phyloP scores from a whole-genome alignment of 2,888 invertebrate species.

The Volucella bombylans region DNA sequence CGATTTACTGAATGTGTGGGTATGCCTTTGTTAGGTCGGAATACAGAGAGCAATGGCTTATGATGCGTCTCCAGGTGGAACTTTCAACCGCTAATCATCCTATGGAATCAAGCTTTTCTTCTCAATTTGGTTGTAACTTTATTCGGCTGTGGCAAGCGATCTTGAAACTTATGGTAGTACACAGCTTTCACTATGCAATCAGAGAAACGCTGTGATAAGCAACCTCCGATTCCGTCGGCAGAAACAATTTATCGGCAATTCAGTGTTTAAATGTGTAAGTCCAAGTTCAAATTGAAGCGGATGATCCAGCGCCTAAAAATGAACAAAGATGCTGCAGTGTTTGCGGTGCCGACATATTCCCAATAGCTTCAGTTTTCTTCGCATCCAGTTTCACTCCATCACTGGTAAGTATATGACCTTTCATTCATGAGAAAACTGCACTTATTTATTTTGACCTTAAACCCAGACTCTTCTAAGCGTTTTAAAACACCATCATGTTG shows the following conservation, averaged over 20 bases:
- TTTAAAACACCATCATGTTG: not conserved
- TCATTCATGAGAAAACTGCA: not conserved
- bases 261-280: conserved; percentile 32
- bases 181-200: too few relatives aligned
- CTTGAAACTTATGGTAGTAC: too few relatives aligned
- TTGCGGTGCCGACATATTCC: too few relatives aligned
- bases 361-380: too few relatives aligned
- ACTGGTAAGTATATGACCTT: too few relatives aligned
- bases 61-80: conserved; percentile 50
- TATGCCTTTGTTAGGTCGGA: conserved; percentile 36
- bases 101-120: conserved; percentile 32
- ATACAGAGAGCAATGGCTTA: conserved; percentile 45
- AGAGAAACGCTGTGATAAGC: too few relatives aligned
- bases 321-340: too few relatives aligned
- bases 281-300: not conserved
- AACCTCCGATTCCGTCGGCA: too few relatives aligned
- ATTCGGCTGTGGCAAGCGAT: conserved; percentile 75
- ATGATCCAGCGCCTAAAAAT: too few relatives aligned
- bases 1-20: conserved; percentile 45
- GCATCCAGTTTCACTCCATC: too few relatives aligned
- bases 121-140: conserved; percentile 76
- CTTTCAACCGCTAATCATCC: conserved; percentile 34
- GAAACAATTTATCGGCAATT: conserved; percentile 32
- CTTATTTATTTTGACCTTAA: conserved; percentile 23
- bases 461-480: conserved; percentile 23